Percentiles rank a stretch among this genome's conserved stretches.
Conservation (phyloP, 2,888 invertebrate genomes). For the Cheilosia impressa region DNA sequence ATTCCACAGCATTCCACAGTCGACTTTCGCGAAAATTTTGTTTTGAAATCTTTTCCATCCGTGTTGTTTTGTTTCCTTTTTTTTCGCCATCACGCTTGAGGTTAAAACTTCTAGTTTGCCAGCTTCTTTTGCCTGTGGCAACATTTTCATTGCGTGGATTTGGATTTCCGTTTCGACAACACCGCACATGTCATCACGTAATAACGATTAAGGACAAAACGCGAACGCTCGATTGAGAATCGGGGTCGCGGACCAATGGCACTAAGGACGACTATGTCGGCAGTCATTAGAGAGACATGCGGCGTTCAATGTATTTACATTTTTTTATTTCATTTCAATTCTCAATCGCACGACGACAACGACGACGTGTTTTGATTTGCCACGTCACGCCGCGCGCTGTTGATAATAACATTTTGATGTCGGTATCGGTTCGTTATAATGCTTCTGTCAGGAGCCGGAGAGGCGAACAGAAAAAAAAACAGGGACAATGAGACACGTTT, state of each 20-base stretch:
- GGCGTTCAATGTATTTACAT: slow-evolving; percentile 45
- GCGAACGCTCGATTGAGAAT: slow-evolving; percentile 3
- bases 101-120: slow-evolving; percentile 46
- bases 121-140: background rate
- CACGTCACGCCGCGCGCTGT: slow-evolving; percentile 24
- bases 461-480: background rate
- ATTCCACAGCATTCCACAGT: background rate
- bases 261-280: slow-evolving; percentile 41
- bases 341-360: slow-evolving; percentile 26
- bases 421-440: slow-evolving; percentile 13
- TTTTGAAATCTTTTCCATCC: slow-evolving; percentile 35
- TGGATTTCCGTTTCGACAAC: slow-evolving; percentile 59
- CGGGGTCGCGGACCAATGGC: slow-evolving; percentile 11
- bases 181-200: slow-evolving; percentile 71
- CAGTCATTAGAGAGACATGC: slow-evolving; percentile 52
- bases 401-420: slow-evolving; percentile 55
- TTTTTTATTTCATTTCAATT: slow-evolving; percentile 49
- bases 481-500: slow-evolving; percentile 13
- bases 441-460: background rate
- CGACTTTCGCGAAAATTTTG: slow-evolving; percentile 43
- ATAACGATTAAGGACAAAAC: slow-evolving; percentile 66
- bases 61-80: slow-evolving; percentile 4
- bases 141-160: slow-evolving; percentile 48
- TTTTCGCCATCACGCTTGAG: slow-evolving; percentile 3
- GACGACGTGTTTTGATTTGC: slow-evolving; percentile 61